Evolutionary conservation across 2,113 vertebrate species (phyloP), one percentile per base, ranked within the genome.

Genomic region (Xenotilapia longispinis): DNA sequence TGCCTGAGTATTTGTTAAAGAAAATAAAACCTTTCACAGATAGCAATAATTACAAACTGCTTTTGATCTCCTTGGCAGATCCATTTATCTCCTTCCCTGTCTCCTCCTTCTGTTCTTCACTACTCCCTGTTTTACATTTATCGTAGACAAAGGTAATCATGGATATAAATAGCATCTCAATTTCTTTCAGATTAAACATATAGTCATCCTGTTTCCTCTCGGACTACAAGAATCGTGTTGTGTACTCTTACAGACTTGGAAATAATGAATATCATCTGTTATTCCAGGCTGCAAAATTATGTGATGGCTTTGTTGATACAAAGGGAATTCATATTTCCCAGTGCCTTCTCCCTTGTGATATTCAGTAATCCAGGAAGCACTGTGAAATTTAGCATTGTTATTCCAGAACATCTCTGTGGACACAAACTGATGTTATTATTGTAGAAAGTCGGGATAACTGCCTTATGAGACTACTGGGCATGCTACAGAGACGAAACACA

Each of bases 331-430:
- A 23, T 2, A n/a, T 86, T 58, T 81, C 31, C 49, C 70, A 87
- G 3, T 23, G 47, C 38, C 45, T 83, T 60, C 83, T 49, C 28
- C 83, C 87, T 60, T 53, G 68, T 58, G 73, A 53, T 45, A 28
- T 53, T 53, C 31, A 38, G 53, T 58, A 83, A 26, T 21, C 8
- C 17, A 80, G 42, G 49, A 51, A 68, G 54, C 60, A 28, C 45
- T 70, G 70, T 79, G 82, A 82, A 82, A 86, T 70, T 58, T 82
- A 60, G 47, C 73, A 31, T 65, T 80, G 82, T 89, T 86, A 84
- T 78, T 84, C 65, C 80, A 19, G 75, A 87, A 38, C 51, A 54
- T 68, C 81, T 89, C 82, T 63, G 89, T 82, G 82, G 88, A 86
- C 57, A 9, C 88, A 82, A 84, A 53, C 49, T 55, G 58, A 55